These are phyloP conservation scores for Axea sp. DNA, from an alignment of 2,888 invertebrate species.

Conservation along the genomic window DNA sequence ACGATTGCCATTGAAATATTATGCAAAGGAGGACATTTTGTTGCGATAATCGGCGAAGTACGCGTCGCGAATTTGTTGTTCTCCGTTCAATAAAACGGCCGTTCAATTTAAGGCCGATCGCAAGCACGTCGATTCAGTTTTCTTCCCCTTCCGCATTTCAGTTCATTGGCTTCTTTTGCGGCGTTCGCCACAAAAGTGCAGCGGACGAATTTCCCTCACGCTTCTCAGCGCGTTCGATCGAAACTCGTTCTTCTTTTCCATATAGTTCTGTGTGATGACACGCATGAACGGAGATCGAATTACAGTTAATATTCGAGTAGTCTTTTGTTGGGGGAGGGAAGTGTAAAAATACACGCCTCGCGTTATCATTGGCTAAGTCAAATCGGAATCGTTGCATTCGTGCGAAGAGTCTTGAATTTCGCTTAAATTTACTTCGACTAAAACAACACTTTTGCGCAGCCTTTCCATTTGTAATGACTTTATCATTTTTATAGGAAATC, in stretches of 20 bases:
- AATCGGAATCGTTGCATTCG: conserved; percentile 59
- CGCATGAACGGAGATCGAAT: conserved; percentile 51
- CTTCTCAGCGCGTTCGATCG: neutral
- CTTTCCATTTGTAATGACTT: conserved; percentile 7
- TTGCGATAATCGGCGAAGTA: conserved; percentile 36
- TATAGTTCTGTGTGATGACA: conserved; percentile 44
- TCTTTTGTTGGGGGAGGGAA: conserved; percentile 49
- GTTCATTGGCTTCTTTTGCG: no score
- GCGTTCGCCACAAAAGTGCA: no score
- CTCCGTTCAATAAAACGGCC: conserved; percentile 17
- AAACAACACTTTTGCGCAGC: conserved; percentile 26
- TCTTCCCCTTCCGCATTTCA: no score
- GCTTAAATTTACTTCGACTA: conserved; percentile 51
- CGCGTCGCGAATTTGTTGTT: conserved; percentile 23
- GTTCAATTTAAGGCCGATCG: no score
- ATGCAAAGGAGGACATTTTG: no score
- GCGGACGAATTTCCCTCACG: no score
- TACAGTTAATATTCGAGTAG: conserved; percentile 45
- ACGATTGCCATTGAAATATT: conserved; percentile 25
- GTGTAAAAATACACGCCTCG: conserved; percentile 53
- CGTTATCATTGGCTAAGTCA: conserved; percentile 46
- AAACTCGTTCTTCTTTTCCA: conserved; percentile 5
- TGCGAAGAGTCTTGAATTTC: conserved; percentile 47
- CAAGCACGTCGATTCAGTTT: no score
- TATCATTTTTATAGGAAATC: no score